These are phyloP conservation scores for Atractosteus spatula DNA, from an alignment of 2,113 vertebrate genomes.

Conservation along the genomic window DNA sequence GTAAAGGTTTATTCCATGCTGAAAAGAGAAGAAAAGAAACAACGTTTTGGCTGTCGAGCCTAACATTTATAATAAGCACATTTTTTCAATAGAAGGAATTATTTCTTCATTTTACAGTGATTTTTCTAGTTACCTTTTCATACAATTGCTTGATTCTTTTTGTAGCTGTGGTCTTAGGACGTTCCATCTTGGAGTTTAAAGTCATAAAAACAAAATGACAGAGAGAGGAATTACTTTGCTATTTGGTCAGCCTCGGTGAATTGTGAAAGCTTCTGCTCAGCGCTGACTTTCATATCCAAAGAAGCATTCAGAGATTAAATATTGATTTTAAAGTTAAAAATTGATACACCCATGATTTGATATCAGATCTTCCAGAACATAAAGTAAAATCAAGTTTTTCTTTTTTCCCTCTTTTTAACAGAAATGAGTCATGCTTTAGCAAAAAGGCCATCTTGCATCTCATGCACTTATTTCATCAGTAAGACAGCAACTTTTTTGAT, in stretches of 20 bases:
- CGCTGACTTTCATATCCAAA: conserved; percentile 10
- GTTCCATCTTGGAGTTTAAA: too few species aligned
- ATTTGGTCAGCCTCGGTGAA: conserved; percentile 29
- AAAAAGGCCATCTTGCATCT: conserved; percentile 7
- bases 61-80: too few species aligned
- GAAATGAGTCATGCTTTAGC: conserved; percentile 21
- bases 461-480: neutral
- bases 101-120: too few species aligned
- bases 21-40: too few species aligned
- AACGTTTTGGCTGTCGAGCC: too few species aligned
- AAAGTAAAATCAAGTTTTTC: conserved; percentile 26
- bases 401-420: conserved; percentile 19
- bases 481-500: conserved; percentile 16
- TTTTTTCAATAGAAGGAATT: too few species aligned
- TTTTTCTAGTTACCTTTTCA: too few species aligned
- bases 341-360: conserved; percentile 40
- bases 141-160: too few species aligned
- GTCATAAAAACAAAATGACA: conserved; percentile 16
- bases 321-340: conserved; percentile 39
- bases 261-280: conserved; percentile 26
- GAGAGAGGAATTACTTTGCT: conserved; percentile 33
- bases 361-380: conserved; percentile 32
- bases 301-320: conserved; percentile 47
- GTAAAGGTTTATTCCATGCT: too few species aligned
- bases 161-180: too few species aligned